These are phyloP conservation scores for Rhingia rostrata DNA, from an alignment of 2,888 invertebrate genomes.

Conservation along the genomic window DNA sequence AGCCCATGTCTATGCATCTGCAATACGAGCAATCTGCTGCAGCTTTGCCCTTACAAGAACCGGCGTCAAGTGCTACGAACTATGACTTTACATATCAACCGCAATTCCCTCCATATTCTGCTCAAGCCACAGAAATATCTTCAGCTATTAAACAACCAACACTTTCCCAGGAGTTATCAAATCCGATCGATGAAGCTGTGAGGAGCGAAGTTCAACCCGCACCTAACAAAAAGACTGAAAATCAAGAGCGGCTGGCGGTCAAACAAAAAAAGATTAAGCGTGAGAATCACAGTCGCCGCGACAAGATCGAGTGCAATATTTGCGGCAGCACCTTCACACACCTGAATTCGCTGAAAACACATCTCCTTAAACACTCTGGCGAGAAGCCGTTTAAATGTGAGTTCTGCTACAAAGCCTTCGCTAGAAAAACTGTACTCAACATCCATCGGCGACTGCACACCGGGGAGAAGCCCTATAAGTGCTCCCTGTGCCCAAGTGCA, in stretches of 20 bases:
- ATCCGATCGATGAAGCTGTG: background rate
- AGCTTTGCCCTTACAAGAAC: constrained; percentile 35
- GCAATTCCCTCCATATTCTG: constrained; percentile 20
- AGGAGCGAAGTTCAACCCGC: constrained; percentile 1
- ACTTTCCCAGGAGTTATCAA: constrained; percentile 9
- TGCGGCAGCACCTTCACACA: constrained; percentile 74
- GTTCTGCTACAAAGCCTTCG: constrained; percentile 74
- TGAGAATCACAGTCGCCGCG: constrained; percentile 25
- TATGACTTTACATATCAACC: constrained; percentile 49
- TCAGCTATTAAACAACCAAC: constrained; percentile 15
- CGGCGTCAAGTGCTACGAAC: background rate
- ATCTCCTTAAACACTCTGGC: constrained; percentile 73
- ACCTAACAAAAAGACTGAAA: constrained; percentile 45
- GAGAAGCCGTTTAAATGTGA: constrained; percentile 75
- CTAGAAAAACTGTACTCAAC: constrained; percentile 72
- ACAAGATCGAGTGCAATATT: constrained; percentile 74
- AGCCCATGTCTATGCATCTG: constrained; percentile 33
- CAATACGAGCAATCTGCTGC: constrained; percentile 33
- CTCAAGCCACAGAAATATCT: constrained; percentile 12
- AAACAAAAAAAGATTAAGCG: constrained; percentile 47
- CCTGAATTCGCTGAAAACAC: constrained; percentile 72
- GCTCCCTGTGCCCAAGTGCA: constrained; percentile 66
- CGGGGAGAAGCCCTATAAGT: constrained; percentile 75
- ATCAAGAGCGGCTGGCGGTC: background rate
- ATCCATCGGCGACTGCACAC: constrained; percentile 75